Percentiles rank a stretch among this genome's conserved stretches.
These are phyloP conservation scores for Atherinomorus stipes DNA, from an alignment of 2,113 vertebrate genomes.

Conservation along the genomic window DNA sequence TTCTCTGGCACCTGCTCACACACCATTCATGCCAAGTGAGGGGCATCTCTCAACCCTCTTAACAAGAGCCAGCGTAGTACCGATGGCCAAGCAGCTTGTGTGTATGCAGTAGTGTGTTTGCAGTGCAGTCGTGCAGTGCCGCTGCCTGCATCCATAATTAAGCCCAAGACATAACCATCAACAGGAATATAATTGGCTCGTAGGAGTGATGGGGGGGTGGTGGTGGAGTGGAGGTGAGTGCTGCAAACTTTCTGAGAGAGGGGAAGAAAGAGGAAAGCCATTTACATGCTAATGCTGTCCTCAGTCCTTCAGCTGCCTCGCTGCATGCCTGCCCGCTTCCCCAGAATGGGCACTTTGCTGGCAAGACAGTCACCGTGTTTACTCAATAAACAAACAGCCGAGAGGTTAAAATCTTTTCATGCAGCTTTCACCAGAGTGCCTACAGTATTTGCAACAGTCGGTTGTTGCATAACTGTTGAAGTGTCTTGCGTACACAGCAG, in stretches of 20 bases:
- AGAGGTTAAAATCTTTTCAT: slow-evolving; percentile 68
- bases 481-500: slow-evolving; percentile 46
- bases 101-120: slow-evolving; percentile 52
- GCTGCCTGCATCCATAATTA: slow-evolving; percentile 74
- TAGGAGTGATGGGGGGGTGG: slow-evolving; percentile 4
- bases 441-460: slow-evolving; percentile 63
- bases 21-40: slow-evolving; percentile 42
- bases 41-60: slow-evolving; percentile 54
- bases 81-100: slow-evolving; percentile 46
- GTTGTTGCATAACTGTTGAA: slow-evolving; percentile 61
- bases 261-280: slow-evolving; percentile 58
- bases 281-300: slow-evolving; percentile 85
- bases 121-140: slow-evolving; percentile 43
- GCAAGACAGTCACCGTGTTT: slow-evolving; percentile 79
- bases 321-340: slow-evolving; percentile 52
- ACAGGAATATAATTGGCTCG: slow-evolving; percentile 68
- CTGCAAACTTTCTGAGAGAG: slow-evolving; percentile 56
- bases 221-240: slow-evolving; percentile 23
- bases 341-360: slow-evolving; percentile 63
- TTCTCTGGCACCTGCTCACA: slow-evolving; percentile 52
- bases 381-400: slow-evolving; percentile 83
- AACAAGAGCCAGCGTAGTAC: slow-evolving; percentile 52
- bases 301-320: slow-evolving; percentile 71
- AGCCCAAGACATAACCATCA: slow-evolving; percentile 58
- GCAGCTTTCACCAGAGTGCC: slow-evolving; percentile 49